phyloP scores from a whole-genome alignment of 2,888 invertebrate species.

The Heliconius ethilla region DNA sequence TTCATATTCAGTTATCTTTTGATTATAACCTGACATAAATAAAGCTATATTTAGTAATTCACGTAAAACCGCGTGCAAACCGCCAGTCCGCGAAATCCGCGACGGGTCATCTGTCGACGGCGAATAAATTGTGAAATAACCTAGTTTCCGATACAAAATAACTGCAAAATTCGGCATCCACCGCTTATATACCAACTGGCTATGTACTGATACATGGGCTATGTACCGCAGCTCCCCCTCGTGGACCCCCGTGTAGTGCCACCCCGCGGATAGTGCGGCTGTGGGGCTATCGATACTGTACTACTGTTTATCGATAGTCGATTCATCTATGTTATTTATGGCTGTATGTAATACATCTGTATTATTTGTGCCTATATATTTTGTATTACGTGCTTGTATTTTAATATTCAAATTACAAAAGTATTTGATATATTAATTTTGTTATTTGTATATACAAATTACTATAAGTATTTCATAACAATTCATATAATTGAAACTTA shows the following conservation, averaged over 20 bases:
- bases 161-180: constrained; percentile 79
- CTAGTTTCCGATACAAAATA: constrained; percentile 81
- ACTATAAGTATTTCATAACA: background rate
- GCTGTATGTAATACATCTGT: background rate
- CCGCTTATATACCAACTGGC: constrained; percentile 69
- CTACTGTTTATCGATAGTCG: constrained; percentile 50
- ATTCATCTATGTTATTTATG: constrained; percentile 31
- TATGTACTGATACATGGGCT: constrained; percentile 75
- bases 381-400: background rate
- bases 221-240: constrained; percentile 70
- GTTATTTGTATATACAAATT: background rate
- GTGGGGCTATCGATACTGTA: constrained; percentile 62
- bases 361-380: too few relatives aligned
- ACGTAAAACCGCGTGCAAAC: constrained; percentile 40
- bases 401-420: background rate
- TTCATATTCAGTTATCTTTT: background rate
- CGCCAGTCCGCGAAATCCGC: constrained; percentile 42
- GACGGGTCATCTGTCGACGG: constrained; percentile 49
- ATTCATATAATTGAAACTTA: background rate
- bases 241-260: constrained; percentile 67
- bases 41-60: constrained; percentile 30
- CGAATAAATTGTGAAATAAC: constrained; percentile 76
- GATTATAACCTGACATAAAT: background rate
- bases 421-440: background rate
- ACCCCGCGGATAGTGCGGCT: constrained; percentile 70